Evolutionary conservation across 2,888 invertebrate species (phyloP).

Genomic region (Cryptus viduatorius): DNA sequence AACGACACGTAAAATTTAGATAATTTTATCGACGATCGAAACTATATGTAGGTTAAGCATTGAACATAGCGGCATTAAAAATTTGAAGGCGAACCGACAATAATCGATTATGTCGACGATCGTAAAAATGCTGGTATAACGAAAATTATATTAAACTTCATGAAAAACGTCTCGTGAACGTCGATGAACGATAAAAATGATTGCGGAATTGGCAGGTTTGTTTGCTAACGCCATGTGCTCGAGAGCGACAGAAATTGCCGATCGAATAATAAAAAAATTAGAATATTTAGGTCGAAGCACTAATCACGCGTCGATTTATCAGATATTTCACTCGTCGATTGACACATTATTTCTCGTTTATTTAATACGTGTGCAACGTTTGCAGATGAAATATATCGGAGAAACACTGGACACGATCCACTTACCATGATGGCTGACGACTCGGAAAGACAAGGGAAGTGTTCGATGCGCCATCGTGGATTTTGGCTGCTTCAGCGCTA

Average conservation of each 20-base stretch:
- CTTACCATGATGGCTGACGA: slow-evolving; percentile 84
- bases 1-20: neutral
- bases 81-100: neutral
- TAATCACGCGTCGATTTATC: neutral
- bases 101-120: neutral
- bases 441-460: slow-evolving; percentile 81
- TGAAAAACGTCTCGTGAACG: neutral
- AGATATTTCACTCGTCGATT: slow-evolving; percentile 50
- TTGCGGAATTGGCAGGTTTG: slow-evolving; percentile 41
- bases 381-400: slow-evolving; percentile 46
- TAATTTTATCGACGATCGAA: neutral
- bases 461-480: slow-evolving; percentile 63
- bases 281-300: slow-evolving; percentile 19
- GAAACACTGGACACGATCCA: slow-evolving; percentile 67
- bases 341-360: slow-evolving; percentile 31
- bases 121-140: neutral
- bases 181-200: neutral
- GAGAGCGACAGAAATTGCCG: slow-evolving; percentile 16
- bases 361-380: neutral
- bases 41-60: slow-evolving; percentile 25
- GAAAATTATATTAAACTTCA: neutral
- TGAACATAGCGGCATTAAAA: neutral
- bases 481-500: slow-evolving; percentile 35
- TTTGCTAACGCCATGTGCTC: slow-evolving; percentile 68
- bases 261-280: slow-evolving; percentile 32